Evolutionary conservation across 2,797 vertebrate genomes (phyloP).

Genomic region (Streptopelia turtur): DNA sequence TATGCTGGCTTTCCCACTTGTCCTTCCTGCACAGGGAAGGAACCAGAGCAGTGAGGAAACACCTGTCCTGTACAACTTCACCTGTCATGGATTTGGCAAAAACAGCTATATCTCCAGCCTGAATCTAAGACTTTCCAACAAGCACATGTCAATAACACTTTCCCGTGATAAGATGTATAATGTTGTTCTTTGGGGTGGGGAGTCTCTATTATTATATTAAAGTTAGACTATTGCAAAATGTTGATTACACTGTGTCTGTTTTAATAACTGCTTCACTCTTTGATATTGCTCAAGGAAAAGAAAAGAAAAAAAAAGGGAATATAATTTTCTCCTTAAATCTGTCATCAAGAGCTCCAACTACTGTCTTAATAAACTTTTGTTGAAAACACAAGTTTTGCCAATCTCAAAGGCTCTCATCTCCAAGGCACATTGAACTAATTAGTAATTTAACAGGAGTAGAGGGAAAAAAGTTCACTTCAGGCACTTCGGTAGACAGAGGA

Average conservation of each 20-base stretch:
- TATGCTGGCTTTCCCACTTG: not conserved
- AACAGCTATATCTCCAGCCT: not conserved
- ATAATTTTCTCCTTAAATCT: not conserved
- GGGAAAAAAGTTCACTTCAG: constrained; percentile 61
- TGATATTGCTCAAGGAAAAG: not conserved
- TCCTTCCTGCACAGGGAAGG: not conserved
- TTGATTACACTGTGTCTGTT: not conserved
- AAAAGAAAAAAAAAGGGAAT: not conserved
- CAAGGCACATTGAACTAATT: constrained; percentile 64
- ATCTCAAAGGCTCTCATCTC: constrained; percentile 39
- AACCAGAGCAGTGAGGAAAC: not conserved
- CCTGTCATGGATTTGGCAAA: not conserved
- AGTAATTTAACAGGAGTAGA: constrained; percentile 56
- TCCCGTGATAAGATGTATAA: not conserved
- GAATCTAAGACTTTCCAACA: not conserved
- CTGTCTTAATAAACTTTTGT: constrained; percentile 24
- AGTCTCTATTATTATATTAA: not conserved
- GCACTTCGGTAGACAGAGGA: constrained; percentile 43
- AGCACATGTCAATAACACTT: not conserved
- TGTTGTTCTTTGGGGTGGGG: not conserved
- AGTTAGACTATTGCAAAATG: not conserved
- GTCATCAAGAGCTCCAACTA: constrained; percentile 14
- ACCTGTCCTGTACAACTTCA: not conserved
- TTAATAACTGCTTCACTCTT: not conserved
- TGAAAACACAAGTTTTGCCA: constrained; percentile 40